These are phyloP conservation scores for Drosophila melanocephala DNA, from an alignment of 2,888 invertebrate species.

Conservation along the genomic window DNA sequence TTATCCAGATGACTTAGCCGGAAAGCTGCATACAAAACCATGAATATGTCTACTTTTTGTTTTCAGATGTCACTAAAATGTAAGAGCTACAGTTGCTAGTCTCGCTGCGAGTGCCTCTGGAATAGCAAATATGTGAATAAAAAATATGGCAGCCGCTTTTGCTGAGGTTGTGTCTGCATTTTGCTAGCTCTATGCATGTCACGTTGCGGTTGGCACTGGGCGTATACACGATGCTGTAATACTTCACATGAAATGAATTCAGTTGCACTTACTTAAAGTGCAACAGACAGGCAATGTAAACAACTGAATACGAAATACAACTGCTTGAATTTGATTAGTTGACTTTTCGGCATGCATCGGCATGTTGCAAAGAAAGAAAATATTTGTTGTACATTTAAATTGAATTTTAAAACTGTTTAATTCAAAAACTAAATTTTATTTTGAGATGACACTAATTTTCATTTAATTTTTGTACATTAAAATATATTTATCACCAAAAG, in stretches of 20 bases:
- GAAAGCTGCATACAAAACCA: slow-evolving; percentile 19
- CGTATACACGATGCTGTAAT: slow-evolving; percentile 15
- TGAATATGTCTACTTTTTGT: slow-evolving; percentile 37
- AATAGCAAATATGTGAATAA: slow-evolving; percentile 31
- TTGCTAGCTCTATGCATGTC: slow-evolving; percentile 29
- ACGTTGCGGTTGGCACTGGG: slow-evolving; percentile 16
- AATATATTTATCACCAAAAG: background rate
- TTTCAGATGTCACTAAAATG: slow-evolving; percentile 31
- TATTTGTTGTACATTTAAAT: background rate
- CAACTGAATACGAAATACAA: background rate
- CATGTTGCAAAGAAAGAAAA: background rate
- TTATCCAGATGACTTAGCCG: slow-evolving; percentile 42
- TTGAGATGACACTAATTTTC: background rate
- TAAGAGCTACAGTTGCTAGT: slow-evolving; percentile 14
- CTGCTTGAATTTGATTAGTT: slow-evolving; percentile 7
- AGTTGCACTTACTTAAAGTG: slow-evolving; percentile 30
- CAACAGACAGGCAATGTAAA: slow-evolving; percentile 14
- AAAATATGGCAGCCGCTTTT: slow-evolving; percentile 25
- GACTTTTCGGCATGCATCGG: background rate
- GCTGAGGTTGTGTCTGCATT: slow-evolving; percentile 30
- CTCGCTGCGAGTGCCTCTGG: slow-evolving; percentile 13
- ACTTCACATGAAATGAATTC: slow-evolving; percentile 27
- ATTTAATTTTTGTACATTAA: background rate
- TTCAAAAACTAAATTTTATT: background rate
- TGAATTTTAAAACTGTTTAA: background rate